Conservation (phyloP, 2,113 vertebrate species). For the Crotalus viridis region DNA sequence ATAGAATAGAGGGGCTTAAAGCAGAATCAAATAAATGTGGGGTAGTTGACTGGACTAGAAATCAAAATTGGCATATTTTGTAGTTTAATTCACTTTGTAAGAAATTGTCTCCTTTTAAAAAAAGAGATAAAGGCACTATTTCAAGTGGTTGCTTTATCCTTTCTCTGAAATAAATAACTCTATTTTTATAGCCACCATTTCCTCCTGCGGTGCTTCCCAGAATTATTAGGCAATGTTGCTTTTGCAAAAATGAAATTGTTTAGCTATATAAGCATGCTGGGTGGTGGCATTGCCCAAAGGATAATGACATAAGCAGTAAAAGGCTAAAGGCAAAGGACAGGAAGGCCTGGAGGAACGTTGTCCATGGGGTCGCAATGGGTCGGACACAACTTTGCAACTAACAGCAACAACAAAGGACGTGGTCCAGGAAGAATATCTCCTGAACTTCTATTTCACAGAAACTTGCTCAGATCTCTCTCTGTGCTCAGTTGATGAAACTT, state of each 20-base stretch:
- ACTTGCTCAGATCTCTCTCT: not conserved
- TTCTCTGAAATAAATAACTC: conserved; percentile 51
- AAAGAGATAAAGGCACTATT: conserved; percentile 58
- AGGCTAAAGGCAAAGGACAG: conserved; percentile 10
- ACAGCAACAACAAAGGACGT: conserved; percentile 7
- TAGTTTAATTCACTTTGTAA: conserved; percentile 63
- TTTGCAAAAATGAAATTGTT: conserved; percentile 16
- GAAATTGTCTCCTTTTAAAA: conserved; percentile 58
- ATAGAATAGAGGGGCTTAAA: conserved; percentile 68
- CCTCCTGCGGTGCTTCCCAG: conserved; percentile 32
- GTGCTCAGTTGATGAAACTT: not conserved
- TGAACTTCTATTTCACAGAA: not conserved
- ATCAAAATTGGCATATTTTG: conserved; percentile 72
- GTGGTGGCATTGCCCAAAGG: conserved; percentile 30
- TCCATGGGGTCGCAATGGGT: too few relatives aligned
- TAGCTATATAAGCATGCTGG: not conserved
- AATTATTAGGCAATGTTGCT: conserved; percentile 44
- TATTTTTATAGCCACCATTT: conserved; percentile 40
- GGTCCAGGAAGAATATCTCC: conserved; percentile 4
- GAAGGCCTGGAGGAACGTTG: too few relatives aligned
- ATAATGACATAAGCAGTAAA: conserved; percentile 42
- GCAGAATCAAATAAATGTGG: conserved; percentile 65
- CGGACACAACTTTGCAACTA: too few relatives aligned
- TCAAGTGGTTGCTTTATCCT: conserved; percentile 55
- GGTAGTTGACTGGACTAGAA: conserved; percentile 65